Evolutionary conservation across 2,113 vertebrate species (phyloP).

Genomic region (Phaethornis superciliosus): DNA sequence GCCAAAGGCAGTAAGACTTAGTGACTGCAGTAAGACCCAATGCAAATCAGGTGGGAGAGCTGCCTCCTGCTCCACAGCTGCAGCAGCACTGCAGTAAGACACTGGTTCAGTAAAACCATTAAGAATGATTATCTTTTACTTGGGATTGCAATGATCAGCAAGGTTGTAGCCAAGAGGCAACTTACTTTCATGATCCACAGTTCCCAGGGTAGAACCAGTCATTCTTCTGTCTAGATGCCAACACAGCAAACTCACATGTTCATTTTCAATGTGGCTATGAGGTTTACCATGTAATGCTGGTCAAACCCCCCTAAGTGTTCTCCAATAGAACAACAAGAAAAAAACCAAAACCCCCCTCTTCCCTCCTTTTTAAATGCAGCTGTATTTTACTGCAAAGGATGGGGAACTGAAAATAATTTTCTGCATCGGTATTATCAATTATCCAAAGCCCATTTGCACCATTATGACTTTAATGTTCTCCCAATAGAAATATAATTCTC

Average conservation of each 20-base stretch:
- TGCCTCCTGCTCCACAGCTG: background rate
- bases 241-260: background rate
- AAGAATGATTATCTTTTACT: slow-evolving; percentile 32
- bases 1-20: background rate
- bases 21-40: background rate
- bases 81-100: slow-evolving; percentile 19
- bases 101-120: slow-evolving; percentile 25
- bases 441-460: slow-evolving; percentile 60
- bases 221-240: slow-evolving; percentile 2
- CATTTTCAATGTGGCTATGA: background rate
- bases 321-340: background rate
- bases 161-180: background rate
- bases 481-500: slow-evolving; percentile 62
- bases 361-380: background rate
- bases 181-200: background rate
- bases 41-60: slow-evolving; percentile 9
- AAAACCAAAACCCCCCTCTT: background rate
- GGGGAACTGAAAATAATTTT: slow-evolving; percentile 63
- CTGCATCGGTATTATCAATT: slow-evolving; percentile 66
- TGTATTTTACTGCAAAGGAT: slow-evolving; percentile 58
- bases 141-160: slow-evolving; percentile 8
- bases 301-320: background rate
- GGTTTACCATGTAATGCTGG: background rate
- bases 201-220: background rate
- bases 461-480: slow-evolving; percentile 60